phyloP scores from a whole-genome alignment of 2,113 vertebrate species.

The Caranx melampygus region DNA sequence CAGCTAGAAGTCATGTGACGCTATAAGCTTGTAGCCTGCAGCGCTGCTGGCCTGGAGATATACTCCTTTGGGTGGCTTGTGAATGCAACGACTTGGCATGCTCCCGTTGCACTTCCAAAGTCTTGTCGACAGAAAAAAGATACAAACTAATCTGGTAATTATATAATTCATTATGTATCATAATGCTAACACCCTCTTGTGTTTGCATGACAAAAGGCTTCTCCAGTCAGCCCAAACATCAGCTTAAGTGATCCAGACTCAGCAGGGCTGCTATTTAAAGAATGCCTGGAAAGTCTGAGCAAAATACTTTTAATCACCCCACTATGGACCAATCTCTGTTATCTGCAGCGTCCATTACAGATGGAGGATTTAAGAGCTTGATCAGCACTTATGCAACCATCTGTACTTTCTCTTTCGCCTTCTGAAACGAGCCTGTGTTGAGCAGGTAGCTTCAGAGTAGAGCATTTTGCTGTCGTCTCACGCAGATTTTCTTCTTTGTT shows the following conservation, averaged over 20 bases:
- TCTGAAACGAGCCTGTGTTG: background rate
- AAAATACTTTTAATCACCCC: slow-evolving; percentile 12
- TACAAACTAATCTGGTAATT: background rate
- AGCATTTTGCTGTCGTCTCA: background rate
- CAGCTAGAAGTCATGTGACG: slow-evolving; percentile 1
- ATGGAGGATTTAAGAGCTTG: background rate
- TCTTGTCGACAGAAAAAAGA: background rate
- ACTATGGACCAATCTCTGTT: background rate
- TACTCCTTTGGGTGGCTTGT: background rate
- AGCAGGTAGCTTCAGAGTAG: background rate
- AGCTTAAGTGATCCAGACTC: slow-evolving; percentile 24
- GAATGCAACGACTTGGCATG: background rate
- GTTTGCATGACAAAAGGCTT: background rate
- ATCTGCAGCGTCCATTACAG: slow-evolving; percentile 1
- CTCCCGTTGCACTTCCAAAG: background rate
- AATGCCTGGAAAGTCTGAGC: slow-evolving; percentile 24
- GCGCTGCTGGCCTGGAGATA: background rate
- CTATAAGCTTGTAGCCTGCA: background rate
- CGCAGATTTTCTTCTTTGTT: background rate
- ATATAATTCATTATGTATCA: background rate
- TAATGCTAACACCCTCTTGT: background rate
- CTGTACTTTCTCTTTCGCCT: background rate
- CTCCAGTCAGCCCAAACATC: slow-evolving; percentile 9
- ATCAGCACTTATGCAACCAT: background rate
- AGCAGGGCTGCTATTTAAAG: slow-evolving; percentile 37